These are phyloP conservation scores for Centropus bengalensis DNA, from an alignment of 2,113 vertebrate species.

Conservation along the genomic window DNA sequence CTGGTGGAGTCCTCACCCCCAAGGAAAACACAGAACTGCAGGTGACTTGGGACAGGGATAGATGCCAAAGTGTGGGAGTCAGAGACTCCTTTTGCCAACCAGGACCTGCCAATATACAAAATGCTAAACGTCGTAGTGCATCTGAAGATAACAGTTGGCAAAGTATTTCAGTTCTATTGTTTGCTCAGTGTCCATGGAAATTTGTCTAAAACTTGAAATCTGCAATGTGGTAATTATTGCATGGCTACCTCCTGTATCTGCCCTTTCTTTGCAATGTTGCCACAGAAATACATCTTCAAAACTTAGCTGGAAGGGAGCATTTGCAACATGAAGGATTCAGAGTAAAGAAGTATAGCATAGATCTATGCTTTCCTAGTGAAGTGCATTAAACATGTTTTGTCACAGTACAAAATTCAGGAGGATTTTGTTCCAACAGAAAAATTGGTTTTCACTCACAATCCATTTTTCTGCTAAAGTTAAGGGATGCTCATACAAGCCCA, in stretches of 20 bases:
- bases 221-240: neutral
- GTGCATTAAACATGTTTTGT: neutral
- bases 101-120: neutral
- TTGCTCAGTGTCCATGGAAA: neutral
- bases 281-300: neutral
- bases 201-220: neutral
- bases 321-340: neutral
- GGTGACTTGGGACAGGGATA: accelerated
- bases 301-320: neutral
- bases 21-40: accelerated
- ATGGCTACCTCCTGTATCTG: neutral
- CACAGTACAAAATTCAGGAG: neutral
- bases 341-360: neutral
- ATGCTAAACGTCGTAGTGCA: neutral
- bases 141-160: neutral
- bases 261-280: neutral
- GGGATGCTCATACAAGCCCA: neutral
- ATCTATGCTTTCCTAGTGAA: neutral
- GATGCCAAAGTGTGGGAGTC: neutral
- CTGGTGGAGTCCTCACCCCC: neutral
- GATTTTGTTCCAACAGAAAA: neutral
- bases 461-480: neutral
- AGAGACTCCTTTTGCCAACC: neutral
- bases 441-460: neutral
- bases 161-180: neutral